Base-by-base conservation (phyloP, 2,113 vertebrate species). In the Melanostigma gelatinosum region DNA sequence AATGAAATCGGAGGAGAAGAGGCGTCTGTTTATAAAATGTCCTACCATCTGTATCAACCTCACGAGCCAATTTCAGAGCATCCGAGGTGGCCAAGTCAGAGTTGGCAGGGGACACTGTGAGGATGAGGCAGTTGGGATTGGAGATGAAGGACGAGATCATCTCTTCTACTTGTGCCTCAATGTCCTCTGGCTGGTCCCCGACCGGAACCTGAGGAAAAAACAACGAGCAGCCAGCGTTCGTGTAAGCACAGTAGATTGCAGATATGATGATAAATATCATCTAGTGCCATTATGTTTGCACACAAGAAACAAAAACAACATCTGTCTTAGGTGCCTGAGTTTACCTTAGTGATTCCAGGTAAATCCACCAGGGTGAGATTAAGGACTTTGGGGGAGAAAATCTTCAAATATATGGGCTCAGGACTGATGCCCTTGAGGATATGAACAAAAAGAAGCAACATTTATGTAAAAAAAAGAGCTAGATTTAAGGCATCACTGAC, bases 331-430 rank as follows among this genome's bases (percentile, higher is more conserved):
- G 46, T 20, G 58, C 36, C 65, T 68, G 22, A 18, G 38, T 74
- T 78, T 92, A 96, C 95, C 94, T 96, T 96, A 36, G 95, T 96
- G 68, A 96, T 96, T 77, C 95, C 96, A 42, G 96, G 96, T 84
- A 96, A 90, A 84, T 96, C 96, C 16, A 96, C 94, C 63, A 96
- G 87, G 1, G 95, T 95, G 54, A 96, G 90, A 86, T 94, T 96
- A 27, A 96, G 94, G 16, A 96, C 93, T 66, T 93, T 92, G 8
- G 95, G 94, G 20, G 95, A 96, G 79, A 91, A 96, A 46, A 96
- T 96, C 93, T 96, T 96, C 85, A 96, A 72, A 84, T 96, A 89
- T 52, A 96, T 94, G 62, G 95, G 93, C 40, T 96, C 95, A 29
- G 94, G 67, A 69, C 93, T 93, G 85, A 96, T 96, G 46, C 95